Conservation (phyloP, 2,888 invertebrate genomes). For the Drosophila pseudotakahashii region DNA sequence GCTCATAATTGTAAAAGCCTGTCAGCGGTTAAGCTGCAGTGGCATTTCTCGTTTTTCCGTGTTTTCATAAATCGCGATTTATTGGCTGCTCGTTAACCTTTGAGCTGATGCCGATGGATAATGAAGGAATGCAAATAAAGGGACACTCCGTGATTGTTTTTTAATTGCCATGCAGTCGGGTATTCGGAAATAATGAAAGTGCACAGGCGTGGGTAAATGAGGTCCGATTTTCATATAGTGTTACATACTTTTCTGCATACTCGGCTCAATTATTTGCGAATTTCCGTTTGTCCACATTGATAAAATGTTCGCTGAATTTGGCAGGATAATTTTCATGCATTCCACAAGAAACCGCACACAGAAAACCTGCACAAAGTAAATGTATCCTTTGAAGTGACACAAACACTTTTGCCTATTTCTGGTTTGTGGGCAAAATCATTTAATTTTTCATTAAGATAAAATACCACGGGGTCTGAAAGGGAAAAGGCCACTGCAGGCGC, state of each 20-base stretch:
- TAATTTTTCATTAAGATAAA: constrained; percentile 34
- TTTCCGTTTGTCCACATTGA: constrained; percentile 6
- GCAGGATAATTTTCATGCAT: constrained; percentile 7
- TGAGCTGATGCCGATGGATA: constrained; percentile 14
- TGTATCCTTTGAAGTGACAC: constrained; percentile 39
- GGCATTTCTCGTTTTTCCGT: constrained; percentile 14
- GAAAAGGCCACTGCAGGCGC: constrained; percentile 29
- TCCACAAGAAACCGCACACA: constrained; percentile 3
- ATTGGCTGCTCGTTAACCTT: constrained; percentile 50
- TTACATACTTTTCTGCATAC: constrained; percentile 11
- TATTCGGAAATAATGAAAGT: constrained; percentile 13
- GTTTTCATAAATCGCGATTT: constrained; percentile 37
- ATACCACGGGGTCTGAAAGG: not conserved
- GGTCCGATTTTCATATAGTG: constrained; percentile 1
- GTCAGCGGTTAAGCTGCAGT: constrained; percentile 39
- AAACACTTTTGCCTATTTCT: constrained; percentile 25
- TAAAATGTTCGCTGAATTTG: constrained; percentile 5
- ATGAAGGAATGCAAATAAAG: constrained; percentile 21
- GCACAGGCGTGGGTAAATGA: not conserved
- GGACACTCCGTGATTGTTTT: constrained; percentile 13
- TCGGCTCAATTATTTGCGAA: constrained; percentile 8
- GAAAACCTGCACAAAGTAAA: not conserved
- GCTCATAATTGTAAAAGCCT: constrained; percentile 27
- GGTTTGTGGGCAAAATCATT: constrained; percentile 33
- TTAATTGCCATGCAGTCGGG: constrained; percentile 12